phyloP scores from a whole-genome alignment of 64 coral and sea anemone species.

The Dendrophyllia cribrosa region DNA sequence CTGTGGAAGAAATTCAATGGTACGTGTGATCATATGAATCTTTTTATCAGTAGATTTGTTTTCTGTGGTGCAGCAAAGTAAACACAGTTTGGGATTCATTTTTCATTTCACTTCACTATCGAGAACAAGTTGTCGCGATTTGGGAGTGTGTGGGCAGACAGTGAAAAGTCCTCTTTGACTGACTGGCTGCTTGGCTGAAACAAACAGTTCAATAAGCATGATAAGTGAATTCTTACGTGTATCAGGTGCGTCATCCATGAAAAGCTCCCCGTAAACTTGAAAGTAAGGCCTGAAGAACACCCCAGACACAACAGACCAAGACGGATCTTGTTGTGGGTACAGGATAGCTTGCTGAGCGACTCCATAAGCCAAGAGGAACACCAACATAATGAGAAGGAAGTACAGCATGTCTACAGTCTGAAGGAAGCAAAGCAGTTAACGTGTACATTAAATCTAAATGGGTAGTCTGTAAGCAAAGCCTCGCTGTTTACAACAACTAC shows the following conservation, averaged over 20 bases:
- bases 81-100: no score
- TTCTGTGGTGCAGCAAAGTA: no score
- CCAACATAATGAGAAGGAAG: constrained; percentile 85
- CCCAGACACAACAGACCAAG: constrained; percentile 64
- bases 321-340: constrained; percentile 58
- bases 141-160: no score
- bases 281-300: constrained; percentile 91
- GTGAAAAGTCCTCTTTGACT: no score
- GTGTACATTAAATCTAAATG: background rate
- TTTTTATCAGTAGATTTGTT: no score
- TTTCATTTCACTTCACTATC: no score
- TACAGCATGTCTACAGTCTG: constrained; percentile 88
- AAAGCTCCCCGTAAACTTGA: constrained; percentile 90
- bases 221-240: background rate
- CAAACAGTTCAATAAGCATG: no score
- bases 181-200: no score
- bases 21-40: no score
- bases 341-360: constrained; percentile 91
- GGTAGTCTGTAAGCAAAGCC: background rate
- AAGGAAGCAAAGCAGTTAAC: background rate
- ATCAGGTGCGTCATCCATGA: constrained; percentile 45
- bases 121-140: no score
- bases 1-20: no score
- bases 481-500: background rate
- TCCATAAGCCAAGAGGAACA: constrained; percentile 92